Conservation (phyloP, 1,140 invertebrate species). For the Trachelipus rathkii region DNA sequence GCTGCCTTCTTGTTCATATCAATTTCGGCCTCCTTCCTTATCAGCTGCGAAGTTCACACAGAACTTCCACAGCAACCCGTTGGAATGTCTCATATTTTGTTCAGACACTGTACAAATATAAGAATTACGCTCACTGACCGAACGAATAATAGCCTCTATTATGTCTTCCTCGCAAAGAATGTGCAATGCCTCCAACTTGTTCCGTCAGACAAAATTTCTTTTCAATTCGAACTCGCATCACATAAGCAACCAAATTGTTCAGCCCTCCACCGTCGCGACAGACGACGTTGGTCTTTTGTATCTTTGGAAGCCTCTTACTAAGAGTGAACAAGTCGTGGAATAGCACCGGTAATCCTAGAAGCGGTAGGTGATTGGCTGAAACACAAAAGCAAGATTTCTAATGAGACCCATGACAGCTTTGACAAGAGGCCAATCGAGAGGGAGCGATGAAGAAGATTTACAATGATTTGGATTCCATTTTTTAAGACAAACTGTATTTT, state of each 20-base stretch:
- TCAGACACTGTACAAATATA: conserved; percentile 90
- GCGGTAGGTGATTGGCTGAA: conserved; percentile 89
- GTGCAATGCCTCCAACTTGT: conserved; percentile 93
- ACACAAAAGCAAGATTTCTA: conserved; percentile 90
- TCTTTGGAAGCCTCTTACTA: conserved; percentile 92
- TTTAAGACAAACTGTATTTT: conserved; percentile 91
- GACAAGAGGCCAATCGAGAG: conserved; percentile 85
- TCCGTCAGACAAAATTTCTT: conserved; percentile 96
- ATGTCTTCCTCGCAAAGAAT: conserved; percentile 88
- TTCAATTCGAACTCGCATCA: conserved; percentile 95
- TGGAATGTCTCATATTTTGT: conserved; percentile 99
- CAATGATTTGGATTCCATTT: conserved; percentile 88
- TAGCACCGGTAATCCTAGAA: conserved; percentile 90
- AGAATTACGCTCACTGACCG: conserved; percentile 89
- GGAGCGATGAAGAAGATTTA: conserved; percentile 90
- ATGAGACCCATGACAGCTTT: conserved; percentile 74
- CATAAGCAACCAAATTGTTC: conserved; percentile 65
- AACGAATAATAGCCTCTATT: conserved; percentile 87
- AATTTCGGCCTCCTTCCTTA: conserved; percentile 94
- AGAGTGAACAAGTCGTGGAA: conserved; percentile 83
- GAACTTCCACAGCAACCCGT: conserved; percentile 89
- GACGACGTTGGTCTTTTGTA: conserved; percentile 72
- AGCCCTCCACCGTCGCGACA: conserved; percentile 67
- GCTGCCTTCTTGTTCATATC: conserved; percentile 95
- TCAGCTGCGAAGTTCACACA: conserved; percentile 93